Conservation (phyloP, 1,140 invertebrate species). For the Diprion similis region DNA sequence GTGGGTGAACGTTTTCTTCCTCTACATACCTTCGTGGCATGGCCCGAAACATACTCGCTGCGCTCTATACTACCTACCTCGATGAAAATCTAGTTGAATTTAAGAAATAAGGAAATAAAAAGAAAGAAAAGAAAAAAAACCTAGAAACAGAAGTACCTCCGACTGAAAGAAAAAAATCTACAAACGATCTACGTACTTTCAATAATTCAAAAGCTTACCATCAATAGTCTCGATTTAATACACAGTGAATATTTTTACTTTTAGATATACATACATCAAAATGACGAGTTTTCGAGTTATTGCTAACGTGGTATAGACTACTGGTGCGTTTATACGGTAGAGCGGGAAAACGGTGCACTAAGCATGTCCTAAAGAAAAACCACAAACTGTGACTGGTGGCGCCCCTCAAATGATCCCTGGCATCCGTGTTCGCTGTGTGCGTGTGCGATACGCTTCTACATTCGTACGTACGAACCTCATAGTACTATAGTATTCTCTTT, state of each 20-base stretch:
- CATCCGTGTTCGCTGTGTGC: too few relatives aligned
- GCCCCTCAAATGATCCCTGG: not conserved
- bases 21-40: slow-evolving; percentile 28
- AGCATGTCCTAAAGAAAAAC: slow-evolving; percentile 39
- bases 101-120: not conserved
- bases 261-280: too few relatives aligned
- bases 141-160: too few relatives aligned
- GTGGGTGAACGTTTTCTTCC: slow-evolving; percentile 47
- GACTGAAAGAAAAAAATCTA: too few relatives aligned
- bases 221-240: too few relatives aligned
- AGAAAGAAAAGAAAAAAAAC: not conserved
- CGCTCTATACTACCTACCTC: not conserved
- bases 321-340: slow-evolving; percentile 31
- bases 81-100: not conserved
- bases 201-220: too few relatives aligned
- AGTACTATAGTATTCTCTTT: not conserved
- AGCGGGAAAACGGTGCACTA: slow-evolving; percentile 43
- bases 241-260: too few relatives aligned
- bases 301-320: slow-evolving; percentile 34
- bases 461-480: not conserved
- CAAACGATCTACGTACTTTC: too few relatives aligned
- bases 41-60: too few relatives aligned
- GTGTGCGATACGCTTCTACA: not conserved
- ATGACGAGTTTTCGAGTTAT: not conserved
- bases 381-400: slow-evolving; percentile 11